A percentile compares a stretch with the other conserved stretches of the same genome.
phyloP scores from a whole-genome alignment of 1,140 invertebrate species.

The Panagrolaimus sp. region DNA sequence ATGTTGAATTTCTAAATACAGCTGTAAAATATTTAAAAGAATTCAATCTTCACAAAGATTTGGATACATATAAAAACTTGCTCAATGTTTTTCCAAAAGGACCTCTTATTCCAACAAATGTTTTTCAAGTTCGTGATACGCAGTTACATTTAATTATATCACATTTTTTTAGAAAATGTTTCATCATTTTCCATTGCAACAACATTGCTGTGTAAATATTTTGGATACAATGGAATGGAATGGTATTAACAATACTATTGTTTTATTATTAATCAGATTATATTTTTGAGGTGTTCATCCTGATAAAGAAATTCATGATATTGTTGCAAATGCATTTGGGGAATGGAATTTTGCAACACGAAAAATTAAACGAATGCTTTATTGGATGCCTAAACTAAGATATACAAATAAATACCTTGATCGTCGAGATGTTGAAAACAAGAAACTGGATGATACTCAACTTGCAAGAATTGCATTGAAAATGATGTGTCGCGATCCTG shows the following conservation, averaged over 20 bases:
- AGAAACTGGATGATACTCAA: constrained; percentile 68
- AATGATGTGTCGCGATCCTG: constrained; percentile 77
- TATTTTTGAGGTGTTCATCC: constrained; percentile 73
- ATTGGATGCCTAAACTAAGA: constrained; percentile 96
- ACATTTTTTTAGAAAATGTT: constrained; percentile 60
- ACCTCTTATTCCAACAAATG: constrained; percentile 74
- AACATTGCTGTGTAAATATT: constrained; percentile 79
- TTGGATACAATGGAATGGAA: constrained; percentile 84
- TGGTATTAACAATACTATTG: constrained; percentile 63
- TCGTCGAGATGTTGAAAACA: constrained; percentile 65
- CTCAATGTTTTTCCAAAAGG: constrained; percentile 87
- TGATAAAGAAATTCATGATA: constrained; percentile 76
- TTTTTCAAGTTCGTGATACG: constrained; percentile 67
- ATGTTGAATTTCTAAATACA: constrained; percentile 86
- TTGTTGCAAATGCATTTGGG: constrained; percentile 79
- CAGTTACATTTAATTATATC: constrained; percentile 69
- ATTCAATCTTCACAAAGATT: constrained; percentile 76
- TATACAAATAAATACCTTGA: constrained; percentile 82
- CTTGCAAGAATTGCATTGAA: constrained; percentile 78
- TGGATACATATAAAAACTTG: constrained; percentile 82
- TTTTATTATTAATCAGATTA: background rate
- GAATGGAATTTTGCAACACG: constrained; percentile 70
- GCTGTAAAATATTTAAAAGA: constrained; percentile 81
- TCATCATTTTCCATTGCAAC: constrained; percentile 87
- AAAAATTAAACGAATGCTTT: constrained; percentile 85